These are phyloP conservation scores for Parazoanthus darwini DNA, from an alignment of 92 coral and sea anemone genomes.

Conservation along the genomic window DNA sequence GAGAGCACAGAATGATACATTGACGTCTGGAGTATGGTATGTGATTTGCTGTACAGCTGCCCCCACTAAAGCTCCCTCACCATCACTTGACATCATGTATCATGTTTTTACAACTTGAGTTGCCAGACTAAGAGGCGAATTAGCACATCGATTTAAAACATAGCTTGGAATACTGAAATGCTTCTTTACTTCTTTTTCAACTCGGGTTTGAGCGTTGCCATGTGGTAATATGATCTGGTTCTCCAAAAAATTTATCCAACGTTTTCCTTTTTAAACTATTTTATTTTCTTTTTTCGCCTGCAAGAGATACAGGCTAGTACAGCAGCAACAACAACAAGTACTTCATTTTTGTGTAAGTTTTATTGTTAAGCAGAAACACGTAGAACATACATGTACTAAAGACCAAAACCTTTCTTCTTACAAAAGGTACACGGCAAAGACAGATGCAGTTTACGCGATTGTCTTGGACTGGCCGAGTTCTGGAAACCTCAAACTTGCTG, in stretches of 20 bases:
- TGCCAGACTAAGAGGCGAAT: no score
- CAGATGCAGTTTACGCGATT: conserved; percentile 77
- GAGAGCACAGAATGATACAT: conserved; percentile 94
- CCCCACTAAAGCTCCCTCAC: not conserved
- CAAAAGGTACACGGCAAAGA: conserved; percentile 82
- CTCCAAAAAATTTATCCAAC: not conserved
- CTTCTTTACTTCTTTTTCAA: no score
- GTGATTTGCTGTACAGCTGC: not conserved
- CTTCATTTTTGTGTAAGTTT: not conserved
- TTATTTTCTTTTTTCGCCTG: not conserved
- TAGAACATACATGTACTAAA: not conserved
- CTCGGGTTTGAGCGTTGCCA: no score
- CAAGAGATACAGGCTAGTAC: not conserved
- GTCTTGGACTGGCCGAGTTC: conserved; percentile 86
- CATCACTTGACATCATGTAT: not conserved
- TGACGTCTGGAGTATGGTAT: conserved; percentile 77
- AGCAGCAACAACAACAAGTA: no score
- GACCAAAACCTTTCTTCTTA: not conserved
- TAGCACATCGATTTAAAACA: no score
- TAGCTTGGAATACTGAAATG: no score
- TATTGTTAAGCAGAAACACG: not conserved
- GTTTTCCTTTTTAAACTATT: not conserved
- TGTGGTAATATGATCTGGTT: no score
- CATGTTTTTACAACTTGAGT: not conserved
- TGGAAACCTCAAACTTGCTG: conserved; percentile 59